A percentile compares a stretch with the other conserved stretches of the same genome.
Conservation (phyloP, 2,888 invertebrate species). For the Patella ulyssiponensis region DNA sequence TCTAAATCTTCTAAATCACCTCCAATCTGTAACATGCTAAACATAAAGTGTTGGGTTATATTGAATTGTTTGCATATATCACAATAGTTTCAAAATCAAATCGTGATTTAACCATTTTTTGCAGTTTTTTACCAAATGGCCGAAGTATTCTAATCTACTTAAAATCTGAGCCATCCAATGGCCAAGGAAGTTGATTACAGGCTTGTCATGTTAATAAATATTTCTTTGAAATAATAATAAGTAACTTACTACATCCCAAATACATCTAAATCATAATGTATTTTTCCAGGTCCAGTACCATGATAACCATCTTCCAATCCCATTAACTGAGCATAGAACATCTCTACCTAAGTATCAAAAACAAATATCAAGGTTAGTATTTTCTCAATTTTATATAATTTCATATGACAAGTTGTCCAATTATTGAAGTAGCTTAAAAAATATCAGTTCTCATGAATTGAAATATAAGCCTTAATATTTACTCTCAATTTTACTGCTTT, state of each 20-base stretch:
- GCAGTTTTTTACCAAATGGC: no score
- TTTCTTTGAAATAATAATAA: no score
- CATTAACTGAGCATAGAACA: conserved; percentile 84
- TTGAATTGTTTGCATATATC: neutral
- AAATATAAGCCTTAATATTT: no score
- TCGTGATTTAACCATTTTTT: neutral
- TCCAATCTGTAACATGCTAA: conserved; percentile 53
- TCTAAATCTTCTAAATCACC: conserved; percentile 84
- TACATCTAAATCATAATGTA: conserved; percentile 50
- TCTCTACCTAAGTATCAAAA: conserved; percentile 71
- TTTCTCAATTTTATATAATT: neutral
- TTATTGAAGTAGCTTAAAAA: no score
- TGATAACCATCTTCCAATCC: conserved; percentile 85
- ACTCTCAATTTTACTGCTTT: no score
- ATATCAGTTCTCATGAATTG: neutral
- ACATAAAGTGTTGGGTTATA: neutral
- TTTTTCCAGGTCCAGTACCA: conserved; percentile 53
- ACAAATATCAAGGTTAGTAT: neutral
- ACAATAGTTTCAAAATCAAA: neutral
- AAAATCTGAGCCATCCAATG: no score
- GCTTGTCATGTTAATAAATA: no score
- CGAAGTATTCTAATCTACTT: no score
- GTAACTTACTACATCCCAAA: conserved; percentile 63
- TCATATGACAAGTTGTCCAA: neutral
- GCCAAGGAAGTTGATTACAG: no score